Percentiles rank a stretch among this genome's conserved stretches.
Conservation (phyloP, 2,888 invertebrate genomes). For the Neoaliturus tenellus region DNA sequence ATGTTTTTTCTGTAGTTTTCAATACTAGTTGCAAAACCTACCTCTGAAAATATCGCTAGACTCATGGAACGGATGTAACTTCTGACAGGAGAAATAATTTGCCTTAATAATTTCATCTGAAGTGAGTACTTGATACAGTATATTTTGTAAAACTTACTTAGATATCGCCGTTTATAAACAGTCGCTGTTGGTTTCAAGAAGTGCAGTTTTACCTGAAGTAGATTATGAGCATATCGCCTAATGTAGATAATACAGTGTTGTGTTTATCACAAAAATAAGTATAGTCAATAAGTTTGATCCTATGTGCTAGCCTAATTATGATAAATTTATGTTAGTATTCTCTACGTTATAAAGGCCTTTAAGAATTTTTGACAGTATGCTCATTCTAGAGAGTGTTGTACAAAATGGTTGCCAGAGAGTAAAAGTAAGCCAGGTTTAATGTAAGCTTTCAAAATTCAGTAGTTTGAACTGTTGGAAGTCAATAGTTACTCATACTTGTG, state of each 20-base stretch:
- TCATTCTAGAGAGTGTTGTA: not conserved
- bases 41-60: not conserved
- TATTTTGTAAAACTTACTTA: not conserved
- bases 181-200: not conserved
- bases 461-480: not conserved
- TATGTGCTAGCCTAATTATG: not conserved
- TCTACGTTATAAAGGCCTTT: not conserved
- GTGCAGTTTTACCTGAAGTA: not conserved
- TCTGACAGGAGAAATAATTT: not conserved
- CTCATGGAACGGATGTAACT: not conserved
- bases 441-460: not conserved
- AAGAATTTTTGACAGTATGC: not conserved
- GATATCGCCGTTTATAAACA: not conserved
- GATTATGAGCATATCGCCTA: not conserved
- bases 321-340: not conserved
- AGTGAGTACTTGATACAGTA: slow-evolving; percentile 4
- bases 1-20: not conserved
- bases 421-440: slow-evolving; percentile 27
- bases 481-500: not conserved
- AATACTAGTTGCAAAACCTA: not conserved
- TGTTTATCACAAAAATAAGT: not conserved
- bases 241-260: not conserved
- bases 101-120: slow-evolving; percentile 17
- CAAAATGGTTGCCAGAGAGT: not conserved
- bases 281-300: not conserved